Evolutionary conservation across 2,113 vertebrate genomes (phyloP), one percentile per base, ranked within the genome.

Genomic region (Cyprinodon variegatus): DNA sequence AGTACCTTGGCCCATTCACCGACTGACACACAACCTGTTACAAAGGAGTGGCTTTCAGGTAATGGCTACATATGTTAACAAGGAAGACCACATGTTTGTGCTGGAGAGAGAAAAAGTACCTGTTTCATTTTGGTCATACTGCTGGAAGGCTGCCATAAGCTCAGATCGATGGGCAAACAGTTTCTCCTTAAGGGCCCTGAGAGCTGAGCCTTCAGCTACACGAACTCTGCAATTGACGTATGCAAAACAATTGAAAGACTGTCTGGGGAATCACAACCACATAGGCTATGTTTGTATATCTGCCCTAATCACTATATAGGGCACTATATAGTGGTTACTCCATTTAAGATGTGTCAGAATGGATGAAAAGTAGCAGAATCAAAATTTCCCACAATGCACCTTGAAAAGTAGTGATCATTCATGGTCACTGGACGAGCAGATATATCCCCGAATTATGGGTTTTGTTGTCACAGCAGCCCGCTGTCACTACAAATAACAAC

Each of bases 181-280:
- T 90, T 94, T 97, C 88, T 98, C 97, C 88, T 93, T 94, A 81
- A 99, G 88, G 69, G 94, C 93, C 70, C 89, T 95, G 3, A 99
- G 89, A 78, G 98, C 98, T 61, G 96, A 96, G 38, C 88, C 90
- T 91, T 99, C 98, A 65, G 97, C 94, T 29, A 90, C 92, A 70
- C 85, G 82, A 4, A 99, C 95, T 78, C 98, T 99, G 81, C 57
- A 65, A 62, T 90, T 84, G 85, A 50, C 82, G 66, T 78, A 3
- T 5, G 0, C 67, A 68, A 39, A 1, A 62, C 22, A 38, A 29
- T 29, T 29, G 29, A 29, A 29, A 29, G 29, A 29, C 29, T 29
- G 29, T 29, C 29, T 29, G 29, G 29, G 29, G 29, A 29, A 29
- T 29, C 29, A 29, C 29, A 29, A 29, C 29, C 29, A 29, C 29